These are phyloP conservation scores for Macroramphosus scolopax DNA, from an alignment of 2,797 vertebrate genomes.

Conservation along the genomic window DNA sequence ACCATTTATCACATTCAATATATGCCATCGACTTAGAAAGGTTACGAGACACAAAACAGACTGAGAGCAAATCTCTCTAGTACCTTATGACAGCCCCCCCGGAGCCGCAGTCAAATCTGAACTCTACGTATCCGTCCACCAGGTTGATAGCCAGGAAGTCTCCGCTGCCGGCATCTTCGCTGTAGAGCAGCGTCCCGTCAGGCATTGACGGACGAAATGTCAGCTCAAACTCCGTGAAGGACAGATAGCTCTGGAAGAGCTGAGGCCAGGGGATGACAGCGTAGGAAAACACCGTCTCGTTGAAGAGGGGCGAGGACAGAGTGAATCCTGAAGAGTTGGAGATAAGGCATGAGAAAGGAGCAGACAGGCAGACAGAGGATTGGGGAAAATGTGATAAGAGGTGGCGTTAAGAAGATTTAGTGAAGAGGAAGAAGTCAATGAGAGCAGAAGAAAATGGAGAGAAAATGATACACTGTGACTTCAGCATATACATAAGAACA, in stretches of 20 bases:
- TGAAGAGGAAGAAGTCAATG: neutral
- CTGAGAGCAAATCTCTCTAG: neutral
- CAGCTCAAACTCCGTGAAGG: slow-evolving; percentile 95
- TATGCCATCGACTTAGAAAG: neutral
- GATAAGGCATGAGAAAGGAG: neutral
- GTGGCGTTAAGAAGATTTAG: slow-evolving; percentile 2
- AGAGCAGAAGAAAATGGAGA: too few relatives aligned
- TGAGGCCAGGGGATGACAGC: slow-evolving; percentile 87
- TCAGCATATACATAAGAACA: too few relatives aligned
- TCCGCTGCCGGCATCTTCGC: slow-evolving; percentile 84
- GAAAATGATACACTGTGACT: too few relatives aligned
- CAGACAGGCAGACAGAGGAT: neutral
- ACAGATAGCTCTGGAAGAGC: slow-evolving; percentile 87
- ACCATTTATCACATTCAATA: slow-evolving; percentile 15
- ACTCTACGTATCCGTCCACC: slow-evolving; percentile 84
- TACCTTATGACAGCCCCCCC: slow-evolving; percentile 90
- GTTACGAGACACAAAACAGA: neutral
- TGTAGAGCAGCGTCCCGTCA: slow-evolving; percentile 89
- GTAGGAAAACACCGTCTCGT: slow-evolving; percentile 85
- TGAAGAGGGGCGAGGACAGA: slow-evolving; percentile 88
- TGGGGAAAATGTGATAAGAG: neutral
- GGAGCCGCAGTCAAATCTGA: slow-evolving; percentile 96
- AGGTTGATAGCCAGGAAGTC: slow-evolving; percentile 90
- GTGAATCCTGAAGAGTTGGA: slow-evolving; percentile 84
- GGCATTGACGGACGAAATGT: slow-evolving; percentile 82